Evolutionary conservation across 1,140 invertebrate species (phyloP).

Genomic region (Macrobrachium rosenbergii): DNA sequence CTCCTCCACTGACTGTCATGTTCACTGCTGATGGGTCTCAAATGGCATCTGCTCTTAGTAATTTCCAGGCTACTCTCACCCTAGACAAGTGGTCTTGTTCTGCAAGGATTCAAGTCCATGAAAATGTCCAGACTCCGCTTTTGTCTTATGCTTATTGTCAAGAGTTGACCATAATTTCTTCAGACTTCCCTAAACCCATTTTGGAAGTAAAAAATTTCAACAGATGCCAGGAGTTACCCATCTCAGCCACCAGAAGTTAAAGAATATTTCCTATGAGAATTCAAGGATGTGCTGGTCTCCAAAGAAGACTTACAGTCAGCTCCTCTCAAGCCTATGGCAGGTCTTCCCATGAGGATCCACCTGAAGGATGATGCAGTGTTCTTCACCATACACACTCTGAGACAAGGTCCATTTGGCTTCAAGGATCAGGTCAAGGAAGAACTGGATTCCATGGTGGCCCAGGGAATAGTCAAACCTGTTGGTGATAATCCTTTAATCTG

Average conservation of each 20-base stretch:
- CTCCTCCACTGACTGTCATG: background rate
- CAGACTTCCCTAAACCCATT: conserved; percentile 1
- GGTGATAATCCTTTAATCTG: no score
- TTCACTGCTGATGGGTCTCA: background rate
- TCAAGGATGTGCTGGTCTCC: background rate
- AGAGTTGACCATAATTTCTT: background rate
- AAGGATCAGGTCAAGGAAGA: no score
- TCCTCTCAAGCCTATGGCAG: background rate
- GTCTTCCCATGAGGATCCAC: conserved; percentile 5
- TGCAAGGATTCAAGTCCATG: no score
- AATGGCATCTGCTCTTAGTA: background rate
- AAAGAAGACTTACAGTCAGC: background rate
- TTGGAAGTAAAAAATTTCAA: background rate
- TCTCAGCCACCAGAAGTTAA: background rate
- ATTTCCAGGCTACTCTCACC: background rate
- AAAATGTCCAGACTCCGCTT: no score
- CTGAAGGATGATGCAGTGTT: background rate
- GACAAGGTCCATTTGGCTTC: no score
- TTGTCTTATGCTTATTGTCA: background rate
- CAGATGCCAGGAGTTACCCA: background rate
- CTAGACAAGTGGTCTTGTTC: background rate
- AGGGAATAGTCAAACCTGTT: no score
- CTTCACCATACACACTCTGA: no score
- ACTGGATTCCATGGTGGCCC: no score
- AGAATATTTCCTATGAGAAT: background rate